Evolutionary conservation across 37 sponge, comb jelly and placozoan species (phyloP).

Genomic region (Eunapius fragilis): DNA sequence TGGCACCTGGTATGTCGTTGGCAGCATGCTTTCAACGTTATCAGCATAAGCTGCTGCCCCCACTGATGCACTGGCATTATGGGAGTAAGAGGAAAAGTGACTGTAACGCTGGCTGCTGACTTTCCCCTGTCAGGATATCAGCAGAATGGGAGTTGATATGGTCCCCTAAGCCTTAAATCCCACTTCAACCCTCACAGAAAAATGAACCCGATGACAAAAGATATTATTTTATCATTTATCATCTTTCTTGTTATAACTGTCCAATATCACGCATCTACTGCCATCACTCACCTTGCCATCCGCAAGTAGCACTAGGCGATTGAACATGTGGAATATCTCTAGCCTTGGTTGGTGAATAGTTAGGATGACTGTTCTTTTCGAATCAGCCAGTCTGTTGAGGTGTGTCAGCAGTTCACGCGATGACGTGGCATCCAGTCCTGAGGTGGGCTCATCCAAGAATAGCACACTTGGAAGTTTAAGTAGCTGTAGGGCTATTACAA

Average conservation of each 20-base stretch:
- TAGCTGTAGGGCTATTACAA: slow-evolving; percentile 73
- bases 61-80: too few relatives aligned
- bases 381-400: slow-evolving; percentile 38
- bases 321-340: slow-evolving; percentile 33
- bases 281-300: slow-evolving; percentile 42
- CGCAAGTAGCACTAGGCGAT: slow-evolving; percentile 44
- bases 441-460: slow-evolving; percentile 85
- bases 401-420: slow-evolving; percentile 31
- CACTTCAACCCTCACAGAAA: too few relatives aligned
- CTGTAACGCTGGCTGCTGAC: too few relatives aligned
- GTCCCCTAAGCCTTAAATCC: neutral
- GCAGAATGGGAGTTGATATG: too few relatives aligned
- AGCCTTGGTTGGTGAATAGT: slow-evolving; percentile 74
- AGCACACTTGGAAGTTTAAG: slow-evolving; percentile 63
- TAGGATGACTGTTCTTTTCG: slow-evolving; percentile 58
- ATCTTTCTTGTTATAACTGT: too few relatives aligned
- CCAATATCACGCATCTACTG: neutral
- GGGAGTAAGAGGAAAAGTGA: too few relatives aligned
- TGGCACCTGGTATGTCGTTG: slow-evolving; percentile 44
- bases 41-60: too few relatives aligned
- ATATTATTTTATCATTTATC: too few relatives aligned
- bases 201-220: too few relatives aligned
- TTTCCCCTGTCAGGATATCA: too few relatives aligned
- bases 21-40: too few relatives aligned
- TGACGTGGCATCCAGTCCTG: slow-evolving; percentile 31